Base-by-base conservation (phyloP, 1,140 invertebrate species). In the Vollenhovia emeryi region DNA sequence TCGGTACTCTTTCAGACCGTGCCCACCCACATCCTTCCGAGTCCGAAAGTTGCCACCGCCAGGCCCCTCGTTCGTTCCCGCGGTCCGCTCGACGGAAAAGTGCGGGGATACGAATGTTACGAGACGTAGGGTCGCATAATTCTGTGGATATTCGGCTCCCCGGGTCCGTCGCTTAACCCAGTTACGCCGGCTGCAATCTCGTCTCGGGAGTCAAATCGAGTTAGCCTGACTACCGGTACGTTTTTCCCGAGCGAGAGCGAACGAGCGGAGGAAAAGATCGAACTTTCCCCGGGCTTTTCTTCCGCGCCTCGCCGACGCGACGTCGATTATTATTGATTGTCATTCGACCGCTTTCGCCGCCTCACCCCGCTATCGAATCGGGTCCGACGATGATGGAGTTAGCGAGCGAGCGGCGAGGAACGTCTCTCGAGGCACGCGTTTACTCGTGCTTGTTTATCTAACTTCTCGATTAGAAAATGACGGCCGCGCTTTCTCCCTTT, bases 111-210 rank as follows among this genome's bases (percentile, higher is more conserved):
- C 30, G 43, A 78, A 21, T 33, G 27, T 36, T 13, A 24, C 73
- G 9, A 33, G 21, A 57, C 11, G 55, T 40, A 40, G 27, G 24
- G 45, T 68, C 66, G 78, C 24, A 45, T 18, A 82, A 82, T 73
- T 73, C 13, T 66, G 24, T 7, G 48, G 48, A 80, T 57, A 43
- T 30, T 80, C 64, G 18, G 21, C n/a, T 48, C 40, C 36, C 62
- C 2, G 4, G 43, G 15, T 45, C 57, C 36, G 13, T 69, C 84
- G 84, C 62, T 88, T 87, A 88, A 87, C 57, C 86, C 59, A 74
- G 62, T 88, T 88, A 84, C 30, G 79, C 48, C 85, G 62, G 30
- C 59, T 52, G 78, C 79, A 84, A 87, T 88, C 85, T 86, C 78
- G 21, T 80, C 66, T 85, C 52, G 82, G 62, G 66, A 87, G 73